phyloP scores from a whole-genome alignment of 2,113 vertebrate genomes.

The Acrocephalus kingi region DNA sequence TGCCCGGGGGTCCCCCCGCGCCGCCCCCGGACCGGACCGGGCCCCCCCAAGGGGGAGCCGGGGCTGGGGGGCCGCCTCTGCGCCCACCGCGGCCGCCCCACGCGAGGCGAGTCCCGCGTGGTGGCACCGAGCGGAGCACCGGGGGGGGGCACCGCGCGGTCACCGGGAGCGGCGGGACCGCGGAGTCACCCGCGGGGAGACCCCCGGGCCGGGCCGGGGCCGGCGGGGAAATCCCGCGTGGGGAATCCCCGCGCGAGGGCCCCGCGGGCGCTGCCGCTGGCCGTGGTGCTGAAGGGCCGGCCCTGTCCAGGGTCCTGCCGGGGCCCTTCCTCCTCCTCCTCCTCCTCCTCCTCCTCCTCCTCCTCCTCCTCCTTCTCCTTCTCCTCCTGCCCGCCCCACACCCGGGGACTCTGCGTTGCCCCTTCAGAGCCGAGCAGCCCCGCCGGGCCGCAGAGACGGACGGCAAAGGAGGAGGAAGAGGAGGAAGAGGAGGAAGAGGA shows the following conservation, averaged over 20 bases:
- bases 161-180: rapidly evolving
- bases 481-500: not conserved
- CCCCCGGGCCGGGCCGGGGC: not conserved
- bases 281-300: not conserved
- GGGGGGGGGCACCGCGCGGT: rapidly evolving
- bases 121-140: not conserved
- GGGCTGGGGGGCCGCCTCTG: rapidly evolving
- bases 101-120: not conserved
- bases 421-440: not conserved
- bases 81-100: not conserved
- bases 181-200: rapidly evolving
- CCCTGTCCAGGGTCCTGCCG: constrained; percentile 13
- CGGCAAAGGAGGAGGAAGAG: not conserved
- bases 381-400: no score
- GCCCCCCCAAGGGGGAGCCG: no score
- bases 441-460: no score
- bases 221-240: not conserved
- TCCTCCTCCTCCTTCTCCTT: no score
- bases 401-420: not conserved
- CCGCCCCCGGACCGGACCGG: no score
- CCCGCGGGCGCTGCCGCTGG: not conserved
- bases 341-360: not conserved
- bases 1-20: not conserved
- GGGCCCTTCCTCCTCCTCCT: not conserved
- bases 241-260: not conserved